Evolutionary conservation across 1,140 invertebrate genomes (phyloP).

Genomic region (Phenacoccus solenopsis): DNA sequence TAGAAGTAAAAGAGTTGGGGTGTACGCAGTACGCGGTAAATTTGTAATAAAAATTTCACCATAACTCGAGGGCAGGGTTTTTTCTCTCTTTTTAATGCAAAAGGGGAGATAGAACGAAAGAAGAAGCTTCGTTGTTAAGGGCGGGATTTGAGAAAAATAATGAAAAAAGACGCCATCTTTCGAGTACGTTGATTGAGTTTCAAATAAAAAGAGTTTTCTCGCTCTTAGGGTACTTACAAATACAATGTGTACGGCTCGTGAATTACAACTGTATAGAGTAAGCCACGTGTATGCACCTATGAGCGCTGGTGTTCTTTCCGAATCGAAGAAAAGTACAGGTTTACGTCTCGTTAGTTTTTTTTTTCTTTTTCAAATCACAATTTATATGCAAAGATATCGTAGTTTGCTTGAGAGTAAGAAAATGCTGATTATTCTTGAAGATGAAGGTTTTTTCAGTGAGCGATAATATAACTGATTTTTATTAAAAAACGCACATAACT

Average conservation of each 20-base stretch:
- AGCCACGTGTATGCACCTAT: background rate
- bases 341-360: no score
- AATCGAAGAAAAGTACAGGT: no score
- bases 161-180: constrained; percentile 6
- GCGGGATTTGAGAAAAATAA: background rate
- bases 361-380: no score
- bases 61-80: background rate
- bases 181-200: background rate
- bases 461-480: no score
- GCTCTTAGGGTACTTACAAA: no score
- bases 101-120: background rate
- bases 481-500: no score
- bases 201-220: background rate
- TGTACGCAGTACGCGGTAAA: constrained; percentile 7
- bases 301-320: no score
- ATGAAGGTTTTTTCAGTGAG: no score
- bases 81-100: background rate
- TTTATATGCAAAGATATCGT: no score
- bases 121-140: background rate
- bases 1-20: background rate
- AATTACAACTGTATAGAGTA: background rate
- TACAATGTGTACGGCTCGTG: background rate
- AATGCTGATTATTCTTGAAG: no score
- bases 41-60: constrained; percentile 7
- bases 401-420: no score